Percentiles rank a stretch among this genome's conserved stretches.
Evolutionary conservation across 2,888 invertebrate species (phyloP).

Genomic region (Cyclophora punctaria): DNA sequence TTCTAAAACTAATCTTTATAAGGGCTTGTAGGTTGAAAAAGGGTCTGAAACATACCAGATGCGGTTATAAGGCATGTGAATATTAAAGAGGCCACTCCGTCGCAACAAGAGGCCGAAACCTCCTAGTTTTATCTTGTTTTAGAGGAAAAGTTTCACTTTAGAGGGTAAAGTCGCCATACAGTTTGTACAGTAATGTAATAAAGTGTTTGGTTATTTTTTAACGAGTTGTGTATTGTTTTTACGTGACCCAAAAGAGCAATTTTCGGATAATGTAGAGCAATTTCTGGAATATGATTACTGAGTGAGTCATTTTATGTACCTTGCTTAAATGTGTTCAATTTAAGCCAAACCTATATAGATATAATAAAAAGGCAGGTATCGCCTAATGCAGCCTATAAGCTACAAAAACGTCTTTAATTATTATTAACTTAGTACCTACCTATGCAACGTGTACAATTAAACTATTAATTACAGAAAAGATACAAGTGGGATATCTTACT

Average conservation of each 20-base stretch:
- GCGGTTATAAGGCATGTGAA: conserved; percentile 5
- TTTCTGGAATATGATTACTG: too few species aligned
- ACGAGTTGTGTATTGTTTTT: too few species aligned
- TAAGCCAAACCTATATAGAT: too few species aligned
- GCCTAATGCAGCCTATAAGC: too few species aligned
- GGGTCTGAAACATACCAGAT: conserved; percentile 5
- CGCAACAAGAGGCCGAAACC: conserved; percentile 7
- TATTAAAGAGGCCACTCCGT: conserved; percentile 7
- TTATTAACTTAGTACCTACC: too few species aligned
- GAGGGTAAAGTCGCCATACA: not conserved
- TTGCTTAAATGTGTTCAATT: too few species aligned
- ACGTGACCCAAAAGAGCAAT: too few species aligned
- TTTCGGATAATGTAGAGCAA: too few species aligned
- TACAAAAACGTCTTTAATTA: too few species aligned
- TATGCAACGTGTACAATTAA: not conserved
- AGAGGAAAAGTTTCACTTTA: conserved; percentile 4
- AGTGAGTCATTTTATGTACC: too few species aligned
- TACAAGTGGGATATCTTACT: not conserved
- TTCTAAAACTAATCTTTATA: not conserved
- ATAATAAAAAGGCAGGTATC: too few species aligned
- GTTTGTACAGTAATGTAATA: conserved; percentile 3
- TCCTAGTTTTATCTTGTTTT: conserved; percentile 2
- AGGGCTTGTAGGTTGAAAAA: conserved; percentile 44
- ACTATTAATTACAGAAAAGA: not conserved
- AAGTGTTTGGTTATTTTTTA: not conserved